Conservation (phyloP, 2,113 vertebrate species). For the Alligator sinensis region DNA sequence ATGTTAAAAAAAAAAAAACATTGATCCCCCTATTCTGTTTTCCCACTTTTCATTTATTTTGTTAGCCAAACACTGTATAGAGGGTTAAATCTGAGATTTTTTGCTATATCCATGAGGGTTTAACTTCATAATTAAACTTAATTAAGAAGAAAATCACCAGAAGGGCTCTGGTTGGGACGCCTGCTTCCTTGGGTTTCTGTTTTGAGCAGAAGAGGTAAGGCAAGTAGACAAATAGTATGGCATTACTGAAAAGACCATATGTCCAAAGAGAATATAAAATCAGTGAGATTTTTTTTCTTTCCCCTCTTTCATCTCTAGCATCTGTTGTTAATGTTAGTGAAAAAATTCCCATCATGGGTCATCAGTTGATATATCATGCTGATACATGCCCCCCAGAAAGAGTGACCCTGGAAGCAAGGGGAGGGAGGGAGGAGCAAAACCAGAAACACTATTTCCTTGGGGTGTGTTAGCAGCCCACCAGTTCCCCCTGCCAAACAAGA, state of each 20-base stretch:
- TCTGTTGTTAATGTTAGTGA: conserved; percentile 74
- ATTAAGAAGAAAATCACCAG: conserved; percentile 16
- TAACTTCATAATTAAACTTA: conserved; percentile 17
- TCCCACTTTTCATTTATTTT: background rate
- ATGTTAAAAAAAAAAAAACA: background rate
- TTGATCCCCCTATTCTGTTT: conserved; percentile 20
- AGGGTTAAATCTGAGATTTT: conserved; percentile 26
- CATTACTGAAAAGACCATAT: conserved; percentile 57
- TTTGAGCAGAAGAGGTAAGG: conserved; percentile 26
- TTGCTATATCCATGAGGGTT: conserved; percentile 4
- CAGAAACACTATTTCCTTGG: background rate
- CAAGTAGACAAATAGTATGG: conserved; percentile 4
- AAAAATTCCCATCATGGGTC: conserved; percentile 35
- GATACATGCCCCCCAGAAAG: background rate
- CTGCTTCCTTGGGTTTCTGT: background rate
- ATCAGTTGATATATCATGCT: conserved; percentile 10
- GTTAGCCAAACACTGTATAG: conserved; percentile 7
- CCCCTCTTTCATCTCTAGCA: conserved; percentile 43
- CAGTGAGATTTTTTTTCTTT: conserved; percentile 55
- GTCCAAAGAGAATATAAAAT: conserved; percentile 65
- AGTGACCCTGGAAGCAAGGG: background rate
- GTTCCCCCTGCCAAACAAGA: background rate
- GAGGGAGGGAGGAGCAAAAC: background rate
- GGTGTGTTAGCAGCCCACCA: background rate
- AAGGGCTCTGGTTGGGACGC: background rate